Conservation (phyloP, 92 coral and sea anemone species). For the Epizoanthus ramosus region DNA sequence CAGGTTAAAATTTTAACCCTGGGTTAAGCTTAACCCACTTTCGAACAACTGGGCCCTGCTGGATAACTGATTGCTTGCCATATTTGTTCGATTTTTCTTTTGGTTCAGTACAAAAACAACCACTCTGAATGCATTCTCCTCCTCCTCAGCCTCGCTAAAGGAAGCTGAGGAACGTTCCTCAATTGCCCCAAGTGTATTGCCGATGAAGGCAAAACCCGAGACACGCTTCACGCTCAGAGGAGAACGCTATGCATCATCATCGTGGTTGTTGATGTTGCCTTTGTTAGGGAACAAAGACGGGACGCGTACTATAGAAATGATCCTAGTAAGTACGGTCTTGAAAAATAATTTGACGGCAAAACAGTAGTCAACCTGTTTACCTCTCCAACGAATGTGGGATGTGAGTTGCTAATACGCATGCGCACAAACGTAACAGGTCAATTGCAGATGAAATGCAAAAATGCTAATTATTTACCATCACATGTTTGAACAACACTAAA, state of each 20-base stretch:
- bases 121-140: constrained; percentile 82
- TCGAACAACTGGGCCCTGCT: too few relatives aligned
- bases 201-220: constrained; percentile 64
- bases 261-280: constrained; percentile 76
- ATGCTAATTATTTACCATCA: background rate
- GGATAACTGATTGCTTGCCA: too few relatives aligned
- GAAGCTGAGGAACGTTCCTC: constrained; percentile 74
- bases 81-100: too few relatives aligned
- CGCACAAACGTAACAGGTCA: background rate
- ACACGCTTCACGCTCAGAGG: constrained; percentile 88
- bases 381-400: background rate
- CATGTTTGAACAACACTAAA: background rate
- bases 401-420: background rate
- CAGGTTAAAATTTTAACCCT: too few relatives aligned
- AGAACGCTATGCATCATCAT: constrained; percentile 80
- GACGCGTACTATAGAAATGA: constrained; percentile 96
- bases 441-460: background rate
- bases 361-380: background rate
- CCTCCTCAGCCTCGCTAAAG: constrained; percentile 65
- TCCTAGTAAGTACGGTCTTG: constrained; percentile 50
- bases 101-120: constrained; percentile 42
- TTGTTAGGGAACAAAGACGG: constrained; percentile 87
- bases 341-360: background rate
- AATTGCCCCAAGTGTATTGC: constrained; percentile 70
- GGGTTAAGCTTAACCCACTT: constrained; percentile 34